Conservation (phyloP, 2,797 vertebrate genomes). For the Bovichtus diacanthus region DNA sequence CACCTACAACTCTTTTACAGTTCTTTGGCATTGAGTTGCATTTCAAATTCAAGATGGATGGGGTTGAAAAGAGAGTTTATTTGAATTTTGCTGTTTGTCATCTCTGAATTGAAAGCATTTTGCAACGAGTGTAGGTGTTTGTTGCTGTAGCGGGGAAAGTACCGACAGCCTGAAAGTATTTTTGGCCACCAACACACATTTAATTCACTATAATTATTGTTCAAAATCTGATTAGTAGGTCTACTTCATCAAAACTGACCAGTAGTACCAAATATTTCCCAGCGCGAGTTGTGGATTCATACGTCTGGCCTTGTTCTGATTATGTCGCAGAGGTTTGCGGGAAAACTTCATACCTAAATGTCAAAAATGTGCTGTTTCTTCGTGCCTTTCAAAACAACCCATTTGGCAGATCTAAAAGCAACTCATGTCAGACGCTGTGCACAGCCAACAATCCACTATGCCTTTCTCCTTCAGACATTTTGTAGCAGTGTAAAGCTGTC, state of each 20-base stretch:
- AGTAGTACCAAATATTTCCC: neutral
- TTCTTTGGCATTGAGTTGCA: slow-evolving; percentile 1
- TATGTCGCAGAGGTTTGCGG: neutral
- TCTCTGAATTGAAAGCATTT: slow-evolving; percentile 16
- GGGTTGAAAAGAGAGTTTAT: slow-evolving; percentile 6
- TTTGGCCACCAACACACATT: neutral
- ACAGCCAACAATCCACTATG: neutral
- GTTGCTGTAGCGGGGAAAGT: neutral
- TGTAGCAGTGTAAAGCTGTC: neutral
- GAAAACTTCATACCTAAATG: neutral
- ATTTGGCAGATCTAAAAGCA: neutral
- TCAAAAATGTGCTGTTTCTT: neutral
- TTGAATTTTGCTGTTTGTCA: slow-evolving; percentile 2
- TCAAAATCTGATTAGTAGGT: neutral
- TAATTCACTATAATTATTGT: neutral
- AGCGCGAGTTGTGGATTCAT: neutral
- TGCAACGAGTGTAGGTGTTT: neutral
- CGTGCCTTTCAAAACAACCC: neutral
- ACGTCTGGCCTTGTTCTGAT: neutral
- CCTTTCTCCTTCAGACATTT: neutral
- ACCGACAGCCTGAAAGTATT: neutral
- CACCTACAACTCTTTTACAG: slow-evolving; percentile 38
- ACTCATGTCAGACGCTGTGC: neutral
- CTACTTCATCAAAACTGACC: neutral
- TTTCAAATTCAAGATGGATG: slow-evolving; percentile 27